Conservation (phyloP, 2,888 invertebrate species). For the Baronia brevicornis region DNA sequence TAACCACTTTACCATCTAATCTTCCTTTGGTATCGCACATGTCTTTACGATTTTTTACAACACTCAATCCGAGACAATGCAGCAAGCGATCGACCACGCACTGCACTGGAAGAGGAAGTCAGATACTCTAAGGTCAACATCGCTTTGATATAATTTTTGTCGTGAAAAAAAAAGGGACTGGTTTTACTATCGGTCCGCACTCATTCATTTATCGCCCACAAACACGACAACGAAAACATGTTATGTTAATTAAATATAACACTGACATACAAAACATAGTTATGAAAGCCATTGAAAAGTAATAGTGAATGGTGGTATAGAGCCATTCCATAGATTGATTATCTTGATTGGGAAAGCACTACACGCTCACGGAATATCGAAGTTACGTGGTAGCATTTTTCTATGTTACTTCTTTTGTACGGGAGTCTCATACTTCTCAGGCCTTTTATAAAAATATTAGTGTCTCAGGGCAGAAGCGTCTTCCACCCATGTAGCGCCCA, state of each 20-base stretch:
- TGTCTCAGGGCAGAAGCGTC: too few species aligned
- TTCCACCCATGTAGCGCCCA: too few species aligned
- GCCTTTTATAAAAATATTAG: too few species aligned
- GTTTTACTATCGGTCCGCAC: conserved; percentile 19
- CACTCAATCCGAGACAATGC: neutral
- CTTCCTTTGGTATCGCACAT: conserved; percentile 40
- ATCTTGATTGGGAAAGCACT: too few species aligned
- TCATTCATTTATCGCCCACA: conserved; percentile 5
- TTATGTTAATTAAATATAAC: too few species aligned
- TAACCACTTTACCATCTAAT: conserved; percentile 50
- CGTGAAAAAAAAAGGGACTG: conserved; percentile 17
- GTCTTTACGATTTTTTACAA: neutral
- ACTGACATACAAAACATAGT: conserved; percentile 3
- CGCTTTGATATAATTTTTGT: conserved; percentile 24
- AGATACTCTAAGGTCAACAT: conserved; percentile 17
- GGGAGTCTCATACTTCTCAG: too few species aligned
- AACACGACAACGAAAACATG: conserved; percentile 19
- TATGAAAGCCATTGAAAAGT: neutral
- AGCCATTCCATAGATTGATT: too few species aligned
- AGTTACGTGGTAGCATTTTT: too few species aligned
- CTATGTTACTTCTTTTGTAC: too few species aligned
- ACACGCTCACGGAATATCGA: too few species aligned
- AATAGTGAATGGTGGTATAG: neutral
- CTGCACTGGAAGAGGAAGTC: conserved; percentile 5
- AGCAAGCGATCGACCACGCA: neutral